These are phyloP conservation scores for Xestia sexstrigata DNA, from an alignment of 2,888 invertebrate genomes.

Conservation along the genomic window DNA sequence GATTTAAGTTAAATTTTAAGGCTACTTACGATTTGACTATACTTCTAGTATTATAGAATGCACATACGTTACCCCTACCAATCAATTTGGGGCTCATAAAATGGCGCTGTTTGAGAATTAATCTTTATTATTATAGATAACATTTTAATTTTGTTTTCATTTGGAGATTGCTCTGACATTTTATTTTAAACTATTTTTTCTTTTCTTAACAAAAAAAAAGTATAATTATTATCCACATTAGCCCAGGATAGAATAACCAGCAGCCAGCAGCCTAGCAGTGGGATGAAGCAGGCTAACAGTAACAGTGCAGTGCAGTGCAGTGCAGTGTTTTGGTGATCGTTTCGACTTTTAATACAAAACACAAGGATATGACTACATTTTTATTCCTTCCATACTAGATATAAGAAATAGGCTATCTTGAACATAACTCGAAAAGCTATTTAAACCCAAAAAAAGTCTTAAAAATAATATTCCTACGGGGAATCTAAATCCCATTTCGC, in stretches of 20 bases:
- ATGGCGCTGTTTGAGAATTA: conserved; percentile 34
- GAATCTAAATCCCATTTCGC: conserved; percentile 70
- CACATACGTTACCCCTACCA: conserved; percentile 12
- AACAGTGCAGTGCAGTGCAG: too few species aligned
- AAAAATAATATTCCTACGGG: conserved; percentile 68
- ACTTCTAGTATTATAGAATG: conserved; percentile 19
- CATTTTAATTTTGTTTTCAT: not conserved
- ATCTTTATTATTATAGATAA: not conserved
- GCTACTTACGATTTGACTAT: too few species aligned
- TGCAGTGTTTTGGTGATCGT: not conserved
- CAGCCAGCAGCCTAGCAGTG: too few species aligned
- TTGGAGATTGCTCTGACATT: not conserved
- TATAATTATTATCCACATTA: too few species aligned
- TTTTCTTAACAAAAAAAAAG: too few species aligned
- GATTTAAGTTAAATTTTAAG: too few species aligned
- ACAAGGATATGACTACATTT: not conserved
- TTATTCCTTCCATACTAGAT: not conserved
- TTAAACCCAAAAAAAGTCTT: conserved; percentile 46
- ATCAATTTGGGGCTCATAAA: conserved; percentile 25
- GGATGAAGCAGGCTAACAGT: too few species aligned
- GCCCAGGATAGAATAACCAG: too few species aligned
- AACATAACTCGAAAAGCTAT: not conserved
- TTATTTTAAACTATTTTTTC: not conserved
- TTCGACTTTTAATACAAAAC: not conserved
- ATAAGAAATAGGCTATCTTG: not conserved